Percentiles rank a stretch among this genome's conserved stretches.
phyloP scores from a whole-genome alignment of 1,140 invertebrate species.

The Tetramorium alpestre region DNA sequence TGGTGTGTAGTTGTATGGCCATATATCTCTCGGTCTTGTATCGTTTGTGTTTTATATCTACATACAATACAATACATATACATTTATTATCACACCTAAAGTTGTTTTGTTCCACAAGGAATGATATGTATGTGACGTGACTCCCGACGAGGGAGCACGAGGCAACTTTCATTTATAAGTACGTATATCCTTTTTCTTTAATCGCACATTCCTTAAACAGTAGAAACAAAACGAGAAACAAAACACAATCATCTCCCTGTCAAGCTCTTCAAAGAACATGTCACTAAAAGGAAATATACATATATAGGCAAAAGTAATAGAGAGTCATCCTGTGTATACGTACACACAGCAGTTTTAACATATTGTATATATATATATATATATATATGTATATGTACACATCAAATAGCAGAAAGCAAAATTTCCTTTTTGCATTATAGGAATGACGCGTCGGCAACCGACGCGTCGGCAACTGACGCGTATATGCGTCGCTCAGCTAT shows the following conservation, averaged over 20 bases:
- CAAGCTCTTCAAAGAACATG: slow-evolving; percentile 23
- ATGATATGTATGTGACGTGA: slow-evolving; percentile 84
- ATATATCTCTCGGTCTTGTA: slow-evolving; percentile 16
- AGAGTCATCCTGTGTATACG: slow-evolving; percentile 18
- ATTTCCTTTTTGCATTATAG: slow-evolving; percentile 8
- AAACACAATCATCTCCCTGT: not conserved
- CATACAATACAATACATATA: slow-evolving; percentile 60
- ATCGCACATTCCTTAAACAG: not conserved
- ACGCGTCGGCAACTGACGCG: not conserved
- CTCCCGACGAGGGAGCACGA: slow-evolving; percentile 36
- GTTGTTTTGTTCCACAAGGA: slow-evolving; percentile 82
- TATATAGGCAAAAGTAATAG: not conserved
- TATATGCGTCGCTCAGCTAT: not conserved
- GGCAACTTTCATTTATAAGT: slow-evolving; percentile 59
- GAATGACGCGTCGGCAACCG: not conserved
- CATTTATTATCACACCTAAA: slow-evolving; percentile 80
- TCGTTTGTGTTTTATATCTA: slow-evolving; percentile 33
- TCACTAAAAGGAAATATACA: slow-evolving; percentile 2
- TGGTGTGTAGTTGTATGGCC: slow-evolving; percentile 53
- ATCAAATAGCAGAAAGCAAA: slow-evolving; percentile 16
- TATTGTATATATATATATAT: not conserved
- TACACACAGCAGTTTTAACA: slow-evolving; percentile 14
- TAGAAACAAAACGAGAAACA: not conserved
- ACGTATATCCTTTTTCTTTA: not conserved
- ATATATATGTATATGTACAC: not conserved